Evolutionary conservation across 2,888 invertebrate genomes (phyloP), one percentile per base, ranked within the genome.

Genomic region (Yponomeuta plumbellus): DNA sequence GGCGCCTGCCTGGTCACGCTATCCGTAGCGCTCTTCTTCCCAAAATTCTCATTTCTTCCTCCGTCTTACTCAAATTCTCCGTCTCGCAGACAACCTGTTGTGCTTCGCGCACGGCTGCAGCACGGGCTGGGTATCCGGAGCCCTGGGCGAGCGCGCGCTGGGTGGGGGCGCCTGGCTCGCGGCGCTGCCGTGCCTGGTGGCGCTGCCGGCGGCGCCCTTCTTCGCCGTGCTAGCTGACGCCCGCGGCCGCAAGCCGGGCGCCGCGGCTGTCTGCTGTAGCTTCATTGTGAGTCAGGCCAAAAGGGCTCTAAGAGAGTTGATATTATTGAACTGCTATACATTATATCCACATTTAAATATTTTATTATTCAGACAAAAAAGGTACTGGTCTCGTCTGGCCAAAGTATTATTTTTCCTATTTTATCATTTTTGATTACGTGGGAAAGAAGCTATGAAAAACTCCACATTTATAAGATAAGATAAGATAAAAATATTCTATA

Each of bases 31-130:
- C 90, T 91, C 0, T 86, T 90, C 79, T 87, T 91, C 69, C 90
- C 91, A 0, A 34, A 34, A 26, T 26, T 5, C 26, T 26, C 26
- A 26, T 6, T 34, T 34, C 8, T 34, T 6, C 6, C 34, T 34
- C 34, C 34, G 5, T 34, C 8, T 34, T 6, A 34, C 34, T 34
- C 34, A 6, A 8, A 34, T 8, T 34, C 63, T 44, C 52, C 21
- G 40, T 22, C 44, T 69, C 77, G 2, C 76, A 91, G 90, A 84
- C 75, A 91, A 91, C 68, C 75, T 91, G 0, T 88, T 89, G n/a
- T 89, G 89, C 70, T 91, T 90, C 74, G 86, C 89, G 0, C 90
- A 91, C 72, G 90, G 91, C 70, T 91, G 91, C 76, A 89, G 88
- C 68, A 89, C 87, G 0, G 90, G 90, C 23, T 91, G 90, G 90